These are phyloP conservation scores for Hiodon tergisus DNA, from an alignment of 2,113 vertebrate species.

Conservation along the genomic window DNA sequence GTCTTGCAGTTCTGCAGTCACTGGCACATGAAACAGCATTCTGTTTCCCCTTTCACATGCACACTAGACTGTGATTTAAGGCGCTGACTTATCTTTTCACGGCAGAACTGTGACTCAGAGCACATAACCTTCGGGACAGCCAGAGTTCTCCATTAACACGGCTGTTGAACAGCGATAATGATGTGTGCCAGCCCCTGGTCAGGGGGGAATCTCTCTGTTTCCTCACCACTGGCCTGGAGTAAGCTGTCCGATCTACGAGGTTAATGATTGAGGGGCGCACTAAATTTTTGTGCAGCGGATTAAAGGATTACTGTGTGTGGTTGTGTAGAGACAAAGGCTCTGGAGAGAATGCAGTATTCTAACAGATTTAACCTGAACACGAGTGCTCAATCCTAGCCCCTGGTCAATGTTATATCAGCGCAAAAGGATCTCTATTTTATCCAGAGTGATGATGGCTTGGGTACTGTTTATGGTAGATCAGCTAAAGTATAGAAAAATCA, in stretches of 20 bases:
- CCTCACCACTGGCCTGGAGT: background rate
- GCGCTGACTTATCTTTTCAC: background rate
- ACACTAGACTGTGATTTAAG: background rate
- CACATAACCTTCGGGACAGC: background rate
- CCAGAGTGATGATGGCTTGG: background rate
- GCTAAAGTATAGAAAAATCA: background rate
- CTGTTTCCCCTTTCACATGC: background rate
- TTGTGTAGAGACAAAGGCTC: background rate
- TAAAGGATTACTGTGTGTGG: background rate
- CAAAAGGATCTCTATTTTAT: background rate
- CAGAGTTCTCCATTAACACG: background rate
- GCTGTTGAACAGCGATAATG: background rate
- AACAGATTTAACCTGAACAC: background rate
- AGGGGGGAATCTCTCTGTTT: background rate
- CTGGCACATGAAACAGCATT: too few relatives aligned
- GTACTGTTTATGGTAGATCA: background rate
- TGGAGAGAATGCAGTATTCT: background rate
- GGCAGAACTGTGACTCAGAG: background rate
- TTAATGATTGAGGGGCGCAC: background rate
- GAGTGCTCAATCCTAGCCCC: too few relatives aligned
- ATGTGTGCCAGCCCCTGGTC: background rate
- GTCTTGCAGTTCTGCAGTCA: too few relatives aligned
- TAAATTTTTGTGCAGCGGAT: background rate
- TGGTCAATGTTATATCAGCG: background rate
- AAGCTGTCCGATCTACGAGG: background rate